phyloP scores from a whole-genome alignment of 92 coral and sea anemone species.

The Hydrozoanthus gracilis region DNA sequence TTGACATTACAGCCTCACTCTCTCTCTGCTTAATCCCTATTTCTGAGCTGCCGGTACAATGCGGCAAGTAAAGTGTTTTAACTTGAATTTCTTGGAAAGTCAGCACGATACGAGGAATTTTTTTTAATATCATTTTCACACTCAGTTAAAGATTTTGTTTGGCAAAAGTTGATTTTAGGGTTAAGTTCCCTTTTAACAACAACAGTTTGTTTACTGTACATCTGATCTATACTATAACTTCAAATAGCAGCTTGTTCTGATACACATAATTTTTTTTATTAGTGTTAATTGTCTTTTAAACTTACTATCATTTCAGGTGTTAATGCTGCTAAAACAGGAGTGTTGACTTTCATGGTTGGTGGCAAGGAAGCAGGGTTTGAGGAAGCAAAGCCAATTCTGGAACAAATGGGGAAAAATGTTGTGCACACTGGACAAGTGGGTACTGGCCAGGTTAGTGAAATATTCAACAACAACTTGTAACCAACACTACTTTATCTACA shows the following conservation, averaged over 20 bases:
- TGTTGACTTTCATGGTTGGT: slow-evolving; percentile 98
- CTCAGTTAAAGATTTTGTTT: too few relatives aligned
- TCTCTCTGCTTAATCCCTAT: too few relatives aligned
- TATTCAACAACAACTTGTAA: background rate
- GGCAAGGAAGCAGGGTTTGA: slow-evolving; percentile 87
- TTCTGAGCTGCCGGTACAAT: too few relatives aligned
- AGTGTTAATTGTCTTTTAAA: background rate
- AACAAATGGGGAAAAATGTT: slow-evolving; percentile 93
- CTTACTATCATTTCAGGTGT: slow-evolving; percentile 64
- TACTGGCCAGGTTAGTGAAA: slow-evolving; percentile 84
- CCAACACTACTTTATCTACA: background rate
- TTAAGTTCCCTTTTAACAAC: too few relatives aligned
- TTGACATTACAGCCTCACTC: too few relatives aligned
- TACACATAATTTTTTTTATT: background rate
- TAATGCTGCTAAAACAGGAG: slow-evolving; percentile 91
- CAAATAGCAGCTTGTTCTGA: too few relatives aligned
- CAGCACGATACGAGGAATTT: too few relatives aligned
- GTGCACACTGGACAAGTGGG: slow-evolving; percentile 89
- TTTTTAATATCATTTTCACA: too few relatives aligned
- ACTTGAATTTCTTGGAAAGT: too few relatives aligned
- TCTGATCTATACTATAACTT: too few relatives aligned
- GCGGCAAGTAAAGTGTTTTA: too few relatives aligned
- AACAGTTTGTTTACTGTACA: background rate
- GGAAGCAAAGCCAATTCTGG: slow-evolving; percentile 79
- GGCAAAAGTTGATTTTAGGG: too few relatives aligned